A percentile compares a stretch with the other conserved stretches of the same genome.
Conservation (phyloP, 2,888 invertebrate species). For the Dynastes maya region DNA sequence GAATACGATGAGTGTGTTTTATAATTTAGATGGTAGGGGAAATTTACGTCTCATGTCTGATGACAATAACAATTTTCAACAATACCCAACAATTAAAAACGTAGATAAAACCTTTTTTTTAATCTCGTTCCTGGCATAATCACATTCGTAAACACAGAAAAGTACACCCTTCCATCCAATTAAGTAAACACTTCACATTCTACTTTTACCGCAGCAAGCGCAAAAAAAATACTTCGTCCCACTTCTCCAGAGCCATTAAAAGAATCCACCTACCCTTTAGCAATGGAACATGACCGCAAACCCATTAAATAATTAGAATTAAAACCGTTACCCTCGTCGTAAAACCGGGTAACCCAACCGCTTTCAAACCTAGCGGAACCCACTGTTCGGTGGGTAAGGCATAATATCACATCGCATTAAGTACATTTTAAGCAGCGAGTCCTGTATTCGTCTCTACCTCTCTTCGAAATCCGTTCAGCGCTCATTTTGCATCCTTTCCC, state of each 20-base stretch:
- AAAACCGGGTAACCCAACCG: slow-evolving; percentile 12
- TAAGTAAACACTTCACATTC: too few species aligned
- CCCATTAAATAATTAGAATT: slow-evolving; percentile 40
- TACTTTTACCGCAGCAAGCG: too few species aligned
- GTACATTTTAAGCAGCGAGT: slow-evolving; percentile 24
- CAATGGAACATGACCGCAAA: slow-evolving; percentile 16
- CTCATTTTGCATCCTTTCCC: neutral
- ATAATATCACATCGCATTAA: slow-evolving; percentile 6
- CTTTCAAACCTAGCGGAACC: neutral
- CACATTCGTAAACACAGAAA: too few species aligned
- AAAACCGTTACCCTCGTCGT: slow-evolving; percentile 21
- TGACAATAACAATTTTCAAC: too few species aligned
- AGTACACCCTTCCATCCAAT: too few species aligned
- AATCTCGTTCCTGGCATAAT: too few species aligned
- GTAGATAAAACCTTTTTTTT: too few species aligned
- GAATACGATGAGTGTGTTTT: too few species aligned
- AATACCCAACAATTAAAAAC: too few species aligned
- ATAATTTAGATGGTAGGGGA: too few species aligned
- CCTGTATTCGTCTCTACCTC: neutral
- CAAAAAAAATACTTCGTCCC: neutral
- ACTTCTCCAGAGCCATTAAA: neutral
- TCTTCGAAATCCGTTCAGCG: neutral
- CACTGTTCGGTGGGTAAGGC: neutral
- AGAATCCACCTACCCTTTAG: slow-evolving; percentile 13
- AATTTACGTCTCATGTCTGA: too few species aligned